Evolutionary conservation across 1,140 invertebrate species (phyloP).

Genomic region (Bombus pascuorum): DNA sequence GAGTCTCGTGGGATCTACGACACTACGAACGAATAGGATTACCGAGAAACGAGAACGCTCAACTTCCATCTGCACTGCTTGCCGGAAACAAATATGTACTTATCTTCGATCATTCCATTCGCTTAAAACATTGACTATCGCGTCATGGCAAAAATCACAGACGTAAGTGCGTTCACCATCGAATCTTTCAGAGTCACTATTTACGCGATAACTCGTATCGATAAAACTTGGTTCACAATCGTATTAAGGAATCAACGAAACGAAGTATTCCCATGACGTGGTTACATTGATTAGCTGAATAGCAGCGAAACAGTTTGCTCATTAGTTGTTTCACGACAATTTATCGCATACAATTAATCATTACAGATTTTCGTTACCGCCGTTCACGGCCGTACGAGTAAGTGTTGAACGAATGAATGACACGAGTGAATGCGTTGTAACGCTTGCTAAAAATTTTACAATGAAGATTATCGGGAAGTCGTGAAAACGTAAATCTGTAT

Average conservation of each 20-base stretch:
- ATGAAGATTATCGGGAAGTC: background rate
- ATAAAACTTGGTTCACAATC: background rate
- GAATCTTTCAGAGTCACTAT: background rate
- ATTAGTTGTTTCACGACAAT: background rate
- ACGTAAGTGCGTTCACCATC: background rate
- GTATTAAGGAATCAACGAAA: slow-evolving; percentile 15
- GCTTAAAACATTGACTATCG: background rate
- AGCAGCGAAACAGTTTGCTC: background rate
- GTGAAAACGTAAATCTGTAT: slow-evolving; percentile 3
- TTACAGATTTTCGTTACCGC: slow-evolving; percentile 24
- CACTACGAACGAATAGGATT: background rate
- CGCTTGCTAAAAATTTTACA: background rate
- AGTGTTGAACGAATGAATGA: background rate
- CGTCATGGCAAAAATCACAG: background rate
- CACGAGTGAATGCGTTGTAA: background rate
- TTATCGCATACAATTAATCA: background rate
- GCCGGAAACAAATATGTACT: background rate
- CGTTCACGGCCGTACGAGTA: background rate
- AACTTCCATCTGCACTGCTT: background rate
- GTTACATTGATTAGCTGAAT: background rate
- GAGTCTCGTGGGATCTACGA: background rate
- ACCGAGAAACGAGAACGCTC: background rate
- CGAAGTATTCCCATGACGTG: background rate
- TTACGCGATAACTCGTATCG: background rate
- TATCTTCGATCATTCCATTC: background rate